phyloP scores from a whole-genome alignment of 2,113 vertebrate genomes.

The Eulacestoma nigropectus region DNA sequence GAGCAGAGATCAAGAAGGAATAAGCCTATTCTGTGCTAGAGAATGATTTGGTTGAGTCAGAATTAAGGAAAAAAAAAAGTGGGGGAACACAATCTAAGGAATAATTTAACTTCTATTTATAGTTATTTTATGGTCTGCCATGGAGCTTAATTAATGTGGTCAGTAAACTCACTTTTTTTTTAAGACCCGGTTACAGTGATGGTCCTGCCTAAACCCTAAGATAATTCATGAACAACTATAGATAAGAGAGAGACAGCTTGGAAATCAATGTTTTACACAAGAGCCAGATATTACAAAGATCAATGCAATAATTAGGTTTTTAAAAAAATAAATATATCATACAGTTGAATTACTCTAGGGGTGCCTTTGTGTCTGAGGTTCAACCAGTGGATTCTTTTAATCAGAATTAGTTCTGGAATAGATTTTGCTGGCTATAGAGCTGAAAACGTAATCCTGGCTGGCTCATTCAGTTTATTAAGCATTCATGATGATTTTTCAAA shows the following conservation, averaged over 20 bases:
- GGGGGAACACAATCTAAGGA: not conserved
- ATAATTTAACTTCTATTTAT: not conserved
- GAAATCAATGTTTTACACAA: constrained; percentile 1
- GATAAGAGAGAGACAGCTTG: constrained; percentile 25
- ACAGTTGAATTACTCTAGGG: not conserved
- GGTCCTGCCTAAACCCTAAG: not conserved
- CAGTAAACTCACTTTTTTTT: not conserved
- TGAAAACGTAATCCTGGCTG: constrained; percentile 25
- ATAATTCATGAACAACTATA: constrained; percentile 1
- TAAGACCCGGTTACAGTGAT: not conserved
- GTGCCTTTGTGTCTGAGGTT: constrained; percentile 49
- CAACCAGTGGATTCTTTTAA: constrained; percentile 6
- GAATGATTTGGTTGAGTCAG: not conserved
- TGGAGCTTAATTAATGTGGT: not conserved
- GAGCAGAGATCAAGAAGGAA: not conserved
- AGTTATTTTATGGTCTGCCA: not conserved
- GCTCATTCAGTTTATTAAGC: not conserved
- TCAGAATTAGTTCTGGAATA: constrained; percentile 50
- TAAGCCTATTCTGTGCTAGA: not conserved
- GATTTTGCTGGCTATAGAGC: constrained; percentile 36
- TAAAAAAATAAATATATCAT: not conserved
- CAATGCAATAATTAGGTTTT: not conserved
- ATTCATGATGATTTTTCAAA: constrained; percentile 19
- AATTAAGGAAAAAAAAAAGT: not conserved
- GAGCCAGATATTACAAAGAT: constrained; percentile 11